These are phyloP conservation scores for Drosophila miranda DNA, from an alignment of 1,140 invertebrate genomes.

Conservation along the genomic window DNA sequence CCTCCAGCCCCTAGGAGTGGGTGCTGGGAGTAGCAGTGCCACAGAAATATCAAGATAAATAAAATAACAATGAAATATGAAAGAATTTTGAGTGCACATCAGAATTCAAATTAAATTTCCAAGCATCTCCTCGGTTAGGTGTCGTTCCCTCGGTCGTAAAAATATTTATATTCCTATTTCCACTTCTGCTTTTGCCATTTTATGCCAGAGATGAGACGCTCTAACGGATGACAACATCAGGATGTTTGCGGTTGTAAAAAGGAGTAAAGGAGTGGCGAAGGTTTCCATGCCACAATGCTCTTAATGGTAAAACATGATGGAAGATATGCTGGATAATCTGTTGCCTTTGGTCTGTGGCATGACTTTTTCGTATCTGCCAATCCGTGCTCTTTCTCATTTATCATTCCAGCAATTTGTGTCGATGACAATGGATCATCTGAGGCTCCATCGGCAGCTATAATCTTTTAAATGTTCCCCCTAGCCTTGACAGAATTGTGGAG, in stretches of 20 bases:
- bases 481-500: conserved; percentile 5
- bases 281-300: too few relatives aligned
- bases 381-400: neutral
- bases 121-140: neutral
- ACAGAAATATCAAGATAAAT: conserved; percentile 60
- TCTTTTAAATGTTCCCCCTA: conserved; percentile 15
- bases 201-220: conserved; percentile 14
- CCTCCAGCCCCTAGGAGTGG: conserved; percentile 28
- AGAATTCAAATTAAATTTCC: conserved; percentile 69
- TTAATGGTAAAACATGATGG: too few relatives aligned
- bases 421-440: conserved; percentile 46
- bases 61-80: conserved; percentile 23
- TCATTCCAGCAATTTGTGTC: conserved; percentile 32
- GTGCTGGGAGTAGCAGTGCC: neutral
- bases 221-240: too few relatives aligned
- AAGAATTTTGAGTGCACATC: conserved; percentile 58
- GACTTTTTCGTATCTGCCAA: too few relatives aligned
- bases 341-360: too few relatives aligned
- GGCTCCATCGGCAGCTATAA: conserved; percentile 24
- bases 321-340: too few relatives aligned
- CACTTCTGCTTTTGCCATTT: conserved; percentile 7
- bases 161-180: neutral
- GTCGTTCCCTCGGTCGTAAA: too few relatives aligned
- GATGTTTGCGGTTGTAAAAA: too few relatives aligned
- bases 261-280: too few relatives aligned